Conservation (phyloP, 2,113 vertebrate species). For the Hemiscyllium ocellatum region DNA sequence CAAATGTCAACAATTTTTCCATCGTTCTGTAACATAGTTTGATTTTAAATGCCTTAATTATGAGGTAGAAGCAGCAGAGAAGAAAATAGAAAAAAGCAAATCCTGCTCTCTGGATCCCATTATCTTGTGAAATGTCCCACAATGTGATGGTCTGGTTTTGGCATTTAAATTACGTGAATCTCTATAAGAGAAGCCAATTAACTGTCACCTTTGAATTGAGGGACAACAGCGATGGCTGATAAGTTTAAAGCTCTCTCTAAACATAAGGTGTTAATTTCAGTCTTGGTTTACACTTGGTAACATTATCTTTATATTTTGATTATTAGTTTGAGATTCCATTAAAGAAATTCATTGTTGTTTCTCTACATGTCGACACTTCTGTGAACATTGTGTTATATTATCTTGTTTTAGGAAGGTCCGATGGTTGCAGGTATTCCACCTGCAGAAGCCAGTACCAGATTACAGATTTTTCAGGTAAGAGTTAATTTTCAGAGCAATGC, state of each 20-base stretch:
- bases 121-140: no score
- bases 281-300: not conserved
- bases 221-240: not conserved
- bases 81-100: no score
- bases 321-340: not conserved
- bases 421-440: slow-evolving; percentile 68
- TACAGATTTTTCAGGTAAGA: slow-evolving; percentile 69
- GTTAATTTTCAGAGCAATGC: not conserved
- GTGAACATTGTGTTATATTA: not conserved
- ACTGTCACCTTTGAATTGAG: not conserved
- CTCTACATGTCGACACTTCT: not conserved
- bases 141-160: no score
- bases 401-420: slow-evolving; percentile 68
- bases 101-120: no score
- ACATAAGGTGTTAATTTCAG: not conserved
- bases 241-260: not conserved
- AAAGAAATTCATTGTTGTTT: not conserved
- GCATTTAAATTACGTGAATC: not conserved
- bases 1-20: no score
- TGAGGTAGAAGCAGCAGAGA: no score
- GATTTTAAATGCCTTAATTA: no score
- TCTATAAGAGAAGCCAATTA: not conserved
- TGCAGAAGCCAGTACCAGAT: slow-evolving; percentile 69
- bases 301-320: not conserved
- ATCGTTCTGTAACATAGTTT: no score